Percentiles rank a stretch among this genome's conserved stretches.
These are phyloP conservation scores for Ephialtes manifestator DNA, from an alignment of 2,888 invertebrate genomes.

Conservation along the genomic window DNA sequence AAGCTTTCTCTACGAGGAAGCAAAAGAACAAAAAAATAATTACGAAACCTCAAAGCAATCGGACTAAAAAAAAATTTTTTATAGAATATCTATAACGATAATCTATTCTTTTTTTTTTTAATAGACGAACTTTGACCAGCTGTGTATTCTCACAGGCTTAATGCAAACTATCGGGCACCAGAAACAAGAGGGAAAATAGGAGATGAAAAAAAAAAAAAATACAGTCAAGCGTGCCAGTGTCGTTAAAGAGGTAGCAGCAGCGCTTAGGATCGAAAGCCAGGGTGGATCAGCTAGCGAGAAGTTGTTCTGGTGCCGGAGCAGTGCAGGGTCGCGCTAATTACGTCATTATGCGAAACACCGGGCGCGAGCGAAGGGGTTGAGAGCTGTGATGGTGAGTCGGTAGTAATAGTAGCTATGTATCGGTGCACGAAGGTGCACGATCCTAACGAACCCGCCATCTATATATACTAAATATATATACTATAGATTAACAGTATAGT, in stretches of 20 bases:
- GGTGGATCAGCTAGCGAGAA: slow-evolving; percentile 72
- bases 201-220: slow-evolving; percentile 22
- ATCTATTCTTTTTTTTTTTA: background rate
- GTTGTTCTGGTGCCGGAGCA: slow-evolving; percentile 36
- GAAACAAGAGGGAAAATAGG: slow-evolving; percentile 20
- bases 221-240: slow-evolving; percentile 44
- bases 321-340: slow-evolving; percentile 81
- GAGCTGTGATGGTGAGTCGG: slow-evolving; percentile 46
- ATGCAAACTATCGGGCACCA: background rate
- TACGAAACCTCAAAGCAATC: too few species aligned
- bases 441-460: slow-evolving; percentile 78
- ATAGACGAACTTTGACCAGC: background rate
- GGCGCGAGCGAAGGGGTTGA: slow-evolving; percentile 43
- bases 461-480: slow-evolving; percentile 55
- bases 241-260: slow-evolving; percentile 38
- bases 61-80: too few species aligned
- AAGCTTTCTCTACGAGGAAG: too few species aligned
- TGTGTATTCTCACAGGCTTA: background rate
- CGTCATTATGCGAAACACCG: slow-evolving; percentile 81
- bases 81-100: too few species aligned
- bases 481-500: slow-evolving; percentile 54
- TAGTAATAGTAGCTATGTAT: slow-evolving; percentile 38
- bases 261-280: slow-evolving; percentile 53
- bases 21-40: too few species aligned
- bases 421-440: slow-evolving; percentile 42